A percentile compares a stretch with the other conserved stretches of the same genome.
Evolutionary conservation across 2,113 vertebrate species (phyloP).

Genomic region (Rhinolophus sinicus): DNA sequence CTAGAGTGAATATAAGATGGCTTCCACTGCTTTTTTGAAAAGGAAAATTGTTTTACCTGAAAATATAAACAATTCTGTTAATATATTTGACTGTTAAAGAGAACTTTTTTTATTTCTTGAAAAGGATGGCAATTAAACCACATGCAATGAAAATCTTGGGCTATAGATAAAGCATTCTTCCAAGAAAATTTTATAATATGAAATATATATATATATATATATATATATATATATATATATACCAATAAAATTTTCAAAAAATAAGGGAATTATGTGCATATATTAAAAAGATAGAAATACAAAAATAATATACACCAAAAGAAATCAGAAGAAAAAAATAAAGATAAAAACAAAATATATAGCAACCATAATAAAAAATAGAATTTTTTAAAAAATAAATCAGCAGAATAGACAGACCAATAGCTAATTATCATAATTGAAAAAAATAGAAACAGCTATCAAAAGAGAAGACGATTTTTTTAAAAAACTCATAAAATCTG

Average conservation of each 20-base stretch:
- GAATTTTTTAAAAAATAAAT: background rate
- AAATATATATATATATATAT: background rate
- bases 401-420: background rate
- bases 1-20: background rate
- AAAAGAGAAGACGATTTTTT: background rate
- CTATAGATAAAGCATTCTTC: background rate
- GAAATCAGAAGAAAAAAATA: background rate
- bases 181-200: background rate
- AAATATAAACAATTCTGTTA: background rate
- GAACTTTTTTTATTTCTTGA: background rate
- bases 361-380: background rate
- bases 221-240: background rate
- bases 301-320: background rate
- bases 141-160: background rate
- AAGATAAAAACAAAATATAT: background rate
- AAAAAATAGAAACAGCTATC: background rate
- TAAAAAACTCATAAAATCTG: background rate
- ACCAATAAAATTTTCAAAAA: background rate
- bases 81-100: background rate
- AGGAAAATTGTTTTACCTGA: background rate
- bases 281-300: background rate
- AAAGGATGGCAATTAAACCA: background rate
- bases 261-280: background rate
- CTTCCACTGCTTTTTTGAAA: background rate
- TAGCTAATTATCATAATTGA: background rate